Percentiles rank a stretch among this genome's conserved stretches.
phyloP scores from a whole-genome alignment of 2,888 invertebrate species.

The Elmis aenea region DNA sequence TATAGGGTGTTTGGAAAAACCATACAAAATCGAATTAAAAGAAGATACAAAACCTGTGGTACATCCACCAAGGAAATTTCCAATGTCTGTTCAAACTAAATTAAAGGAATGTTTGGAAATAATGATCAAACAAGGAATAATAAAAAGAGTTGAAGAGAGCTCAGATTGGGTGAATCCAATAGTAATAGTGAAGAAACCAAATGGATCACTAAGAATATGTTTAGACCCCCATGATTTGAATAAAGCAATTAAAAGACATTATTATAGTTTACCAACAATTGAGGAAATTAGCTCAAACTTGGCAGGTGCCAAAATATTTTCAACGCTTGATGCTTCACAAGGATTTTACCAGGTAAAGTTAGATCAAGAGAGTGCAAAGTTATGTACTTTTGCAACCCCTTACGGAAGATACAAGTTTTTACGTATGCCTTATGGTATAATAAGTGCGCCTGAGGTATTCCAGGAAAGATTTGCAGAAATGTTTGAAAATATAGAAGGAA shows the following conservation, averaged over 20 bases:
- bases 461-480: slow-evolving; percentile 14
- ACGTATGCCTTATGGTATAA: slow-evolving; percentile 26
- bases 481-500: slow-evolving; percentile 24
- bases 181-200: slow-evolving; percentile 22
- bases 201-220: slow-evolving; percentile 15
- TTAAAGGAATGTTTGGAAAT: too few species aligned
- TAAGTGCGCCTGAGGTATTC: slow-evolving; percentile 18
- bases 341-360: slow-evolving; percentile 27
- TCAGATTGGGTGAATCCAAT: slow-evolving; percentile 28
- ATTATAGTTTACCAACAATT: slow-evolving; percentile 18
- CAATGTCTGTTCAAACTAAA: too few species aligned
- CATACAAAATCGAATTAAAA: too few species aligned
- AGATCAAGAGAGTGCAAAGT: slow-evolving; percentile 18
- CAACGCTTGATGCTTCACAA: slow-evolving; percentile 21
- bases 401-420: slow-evolving; percentile 25
- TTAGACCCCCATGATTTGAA: slow-evolving; percentile 22
- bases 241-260: slow-evolving; percentile 16
- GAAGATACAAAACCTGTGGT: too few species aligned
- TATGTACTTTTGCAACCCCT: slow-evolving; percentile 24
- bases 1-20: too few species aligned
- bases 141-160: too few species aligned
- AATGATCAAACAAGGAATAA: too few species aligned
- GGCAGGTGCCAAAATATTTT: slow-evolving; percentile 15
- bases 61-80: too few species aligned
- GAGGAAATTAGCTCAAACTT: slow-evolving; percentile 19